Evolutionary conservation across 2,888 invertebrate species (phyloP).

Genomic region (Orgyia antiqua): DNA sequence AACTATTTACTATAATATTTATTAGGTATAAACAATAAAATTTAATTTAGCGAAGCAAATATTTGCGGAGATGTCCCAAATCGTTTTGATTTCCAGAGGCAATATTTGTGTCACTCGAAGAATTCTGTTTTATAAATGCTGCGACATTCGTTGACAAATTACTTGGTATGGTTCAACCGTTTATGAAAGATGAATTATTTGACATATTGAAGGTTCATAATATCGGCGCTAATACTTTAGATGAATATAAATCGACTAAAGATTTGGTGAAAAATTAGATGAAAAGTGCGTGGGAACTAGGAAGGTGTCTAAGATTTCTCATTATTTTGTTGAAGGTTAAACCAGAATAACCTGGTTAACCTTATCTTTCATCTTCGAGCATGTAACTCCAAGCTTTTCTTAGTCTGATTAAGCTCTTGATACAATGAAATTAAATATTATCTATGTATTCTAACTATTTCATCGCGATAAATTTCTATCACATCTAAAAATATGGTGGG

Average conservation of each 20-base stretch:
- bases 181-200: constrained; percentile 82
- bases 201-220: constrained; percentile 73
- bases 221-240: constrained; percentile 55
- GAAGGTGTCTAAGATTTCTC: too few species aligned
- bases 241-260: constrained; percentile 70
- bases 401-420: too few species aligned
- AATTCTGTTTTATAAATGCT: constrained; percentile 83
- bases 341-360: too few species aligned
- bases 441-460: too few species aligned
- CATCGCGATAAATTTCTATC: too few species aligned
- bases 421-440: too few species aligned
- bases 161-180: constrained; percentile 81
- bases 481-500: too few species aligned
- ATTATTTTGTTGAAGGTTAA: too few species aligned
- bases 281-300: constrained; percentile 42
- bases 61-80: constrained; percentile 4
- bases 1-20: too few species aligned
- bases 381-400: too few species aligned
- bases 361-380: too few species aligned
- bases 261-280: constrained; percentile 66
- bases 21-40: background rate
- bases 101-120: constrained; percentile 76
- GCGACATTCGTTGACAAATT: constrained; percentile 83
- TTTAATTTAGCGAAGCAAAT: constrained; percentile 1
- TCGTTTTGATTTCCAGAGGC: constrained; percentile 69